phyloP scores from a whole-genome alignment of 2,888 invertebrate species.

The Autographa gamma region DNA sequence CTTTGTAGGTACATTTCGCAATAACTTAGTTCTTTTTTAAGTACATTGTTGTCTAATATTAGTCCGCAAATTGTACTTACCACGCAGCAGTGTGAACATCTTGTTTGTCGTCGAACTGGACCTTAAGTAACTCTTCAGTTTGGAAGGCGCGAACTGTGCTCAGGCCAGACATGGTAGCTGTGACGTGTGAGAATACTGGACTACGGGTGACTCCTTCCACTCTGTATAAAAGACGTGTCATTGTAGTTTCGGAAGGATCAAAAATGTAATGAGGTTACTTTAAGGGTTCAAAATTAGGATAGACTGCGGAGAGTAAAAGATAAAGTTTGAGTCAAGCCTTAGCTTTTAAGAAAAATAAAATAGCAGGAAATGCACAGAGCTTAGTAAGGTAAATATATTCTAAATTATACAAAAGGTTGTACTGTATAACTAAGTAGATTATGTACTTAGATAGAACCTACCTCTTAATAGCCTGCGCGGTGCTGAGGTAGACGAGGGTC shows the following conservation, averaged over 20 bases:
- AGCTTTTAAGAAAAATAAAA: too few species aligned
- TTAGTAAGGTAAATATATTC: too few species aligned
- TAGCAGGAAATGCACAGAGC: too few species aligned
- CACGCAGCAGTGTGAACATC: constrained; percentile 91
- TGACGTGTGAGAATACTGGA: constrained; percentile 95
- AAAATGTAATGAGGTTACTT: too few species aligned
- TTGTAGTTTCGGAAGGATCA: background rate
- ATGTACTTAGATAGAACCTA: constrained; percentile 14
- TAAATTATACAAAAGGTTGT: too few species aligned
- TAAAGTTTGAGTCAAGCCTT: too few species aligned
- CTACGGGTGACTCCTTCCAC: constrained; percentile 90
- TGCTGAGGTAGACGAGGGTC: constrained; percentile 91
- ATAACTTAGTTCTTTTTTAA: too few species aligned
- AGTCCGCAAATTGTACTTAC: constrained; percentile 72
- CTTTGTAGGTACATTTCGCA: too few species aligned
- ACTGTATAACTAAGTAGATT: background rate
- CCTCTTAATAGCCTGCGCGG: constrained; percentile 92
- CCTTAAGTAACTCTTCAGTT: constrained; percentile 90
- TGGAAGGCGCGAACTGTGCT: constrained; percentile 92
- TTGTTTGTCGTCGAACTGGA: constrained; percentile 91
- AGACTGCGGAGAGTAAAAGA: too few species aligned
- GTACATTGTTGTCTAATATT: too few species aligned
- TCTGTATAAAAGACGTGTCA: constrained; percentile 57
- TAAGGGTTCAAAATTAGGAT: too few species aligned
- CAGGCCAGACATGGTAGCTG: constrained; percentile 93